Base-by-base conservation (phyloP, 2,797 vertebrate species). In the Scomberomorus guttatus region DNA sequence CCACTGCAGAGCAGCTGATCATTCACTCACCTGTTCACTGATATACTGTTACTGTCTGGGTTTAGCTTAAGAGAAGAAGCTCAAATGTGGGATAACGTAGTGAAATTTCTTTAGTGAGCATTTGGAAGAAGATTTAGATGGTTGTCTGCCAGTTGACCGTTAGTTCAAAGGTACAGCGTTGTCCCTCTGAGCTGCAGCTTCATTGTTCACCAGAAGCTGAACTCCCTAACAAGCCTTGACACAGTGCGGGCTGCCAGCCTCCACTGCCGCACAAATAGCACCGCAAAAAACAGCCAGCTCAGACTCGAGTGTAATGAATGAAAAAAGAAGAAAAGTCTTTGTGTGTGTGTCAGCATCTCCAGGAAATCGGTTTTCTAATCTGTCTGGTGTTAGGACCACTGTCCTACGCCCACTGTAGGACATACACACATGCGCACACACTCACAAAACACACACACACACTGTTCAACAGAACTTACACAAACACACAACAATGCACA, bases 121-220 rank as follows among this genome's bases (percentile, higher is more conserved):
- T 37, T 10, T 37, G 34, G 6, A 37, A 8, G 34, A 37, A 37
- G 34, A 10, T 37, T 37, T 37, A 37, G 34, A 9, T 37, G 8
- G 8, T 37, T 8, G 0, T 9, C 34, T 37, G 34, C 34, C 9
- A 6, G 10, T 32, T 5, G 29, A 32, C 29, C 29, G 6, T 32
- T 37, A 70, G 75, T 86, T 83, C 77, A 85, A 73, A 81, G 74
- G 46, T 60, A 62, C 52, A 71, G 24, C 1, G 0, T 59, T 57
- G 34, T 71, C 58, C 77, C 51, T 37, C 50, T 58, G 69, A 78
- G 66, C 70, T 77, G 34, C 25, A 25, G 64, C 71, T 78, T 76
- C 75, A 84, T 83, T 92, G 90, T 90, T 90, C 90, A 85, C 87
- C 59, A 75, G 77, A 67, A 80, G 72, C 69, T 76, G 58, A 81